Evolutionary conservation across 2,113 vertebrate genomes (phyloP), one percentile per base, ranked within the genome.

Genomic region (Trogon surrucura): DNA sequence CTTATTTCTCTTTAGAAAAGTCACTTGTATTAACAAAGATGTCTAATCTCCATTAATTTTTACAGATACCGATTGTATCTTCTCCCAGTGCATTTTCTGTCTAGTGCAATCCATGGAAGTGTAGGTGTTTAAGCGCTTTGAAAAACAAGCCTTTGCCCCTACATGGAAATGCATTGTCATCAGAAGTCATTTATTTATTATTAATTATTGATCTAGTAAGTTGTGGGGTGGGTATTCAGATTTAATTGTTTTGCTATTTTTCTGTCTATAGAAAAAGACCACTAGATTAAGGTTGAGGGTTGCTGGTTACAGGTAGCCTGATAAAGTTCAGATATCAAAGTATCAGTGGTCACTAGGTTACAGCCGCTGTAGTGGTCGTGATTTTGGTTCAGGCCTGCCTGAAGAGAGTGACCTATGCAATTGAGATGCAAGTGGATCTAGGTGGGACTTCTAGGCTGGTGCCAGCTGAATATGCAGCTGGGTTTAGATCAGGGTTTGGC

Each of bases 281-380:
- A 2, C 16, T 75, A 19, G 57, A 11, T 88, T 12, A 23, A 14
- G 48, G 20, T 38, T 81, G 45, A 56, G 41, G 9, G 26, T 38
- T 71, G 71, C 13, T 66, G 25, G 29, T 65, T 47, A 9, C 22
- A 27, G 32, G 29, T 36, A 44, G 47, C 51, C 20, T 10, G 47
- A 10, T 53, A 5, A n/a, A n/a, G 14, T n/a, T 78, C 13, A 41
- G 45, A 2, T 56, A 4, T 0, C 0, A 2, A 11, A 29, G 11
- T 16, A 13, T 12, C 10, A 6, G 79, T 29, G 34, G 25, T 64
- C 9, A 3, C 8, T 74, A 21, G 8, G 3, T n/a, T 44, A 23
- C 44, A 32, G 74, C 15, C n/a, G 1, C 51, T 8, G 47, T 1
- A 17, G 71, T 0, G 23, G 6, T 10, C 0, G 4, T 19, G 51